Base-by-base conservation (phyloP, 2,113 vertebrate species). In the Ceyx cyanopectus region DNA sequence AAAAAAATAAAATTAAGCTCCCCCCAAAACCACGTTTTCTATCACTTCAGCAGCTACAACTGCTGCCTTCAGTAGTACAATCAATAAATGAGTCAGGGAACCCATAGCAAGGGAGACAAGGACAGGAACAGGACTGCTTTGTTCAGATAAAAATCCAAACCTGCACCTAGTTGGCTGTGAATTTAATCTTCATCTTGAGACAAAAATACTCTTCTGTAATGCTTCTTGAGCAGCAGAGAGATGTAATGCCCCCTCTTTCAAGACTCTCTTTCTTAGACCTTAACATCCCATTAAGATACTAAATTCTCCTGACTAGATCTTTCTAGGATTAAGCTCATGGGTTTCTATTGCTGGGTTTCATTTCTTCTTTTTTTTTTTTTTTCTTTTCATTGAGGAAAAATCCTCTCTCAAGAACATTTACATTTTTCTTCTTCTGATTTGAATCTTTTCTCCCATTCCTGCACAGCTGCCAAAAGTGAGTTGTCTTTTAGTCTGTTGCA, bases 401-500 rank as follows among this genome's bases (percentile, higher is more conserved):
- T 10, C 1, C 11, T 68, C 54, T 41, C 79, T 70, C 15, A n/a
- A 82, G 72, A 91, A 18, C 61, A 75, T 65, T 70, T 41, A 58
- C 12, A 56, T 81, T 93, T 87, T 78, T 93, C 54, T 54, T 8
- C 43, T 56, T 68, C 37, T 7, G 4, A 78, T 91, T 74, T 56
- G 41, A 92, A 70, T 78, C 12, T 93, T 88, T 93, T 72, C 73
- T 93, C 34, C 60, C 58, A 56, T 70, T 90, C 68, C 65, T 86
- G 60, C 7, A 1, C 22, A 1, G 67, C 32, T 96, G 93, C 90
- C 95, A 95, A 90, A 90, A 14, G 62, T 8, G 60, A 94, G 40
- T 58, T 88, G 83, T 75, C 57, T 83, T 72, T 50, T 13, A 48
- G 73, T 30, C 65, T 41, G 74, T 8, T 90, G 68, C 61, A 81